Evolutionary conservation across 2,888 invertebrate species (phyloP).

Genomic region (Lumbricus terrestris): DNA sequence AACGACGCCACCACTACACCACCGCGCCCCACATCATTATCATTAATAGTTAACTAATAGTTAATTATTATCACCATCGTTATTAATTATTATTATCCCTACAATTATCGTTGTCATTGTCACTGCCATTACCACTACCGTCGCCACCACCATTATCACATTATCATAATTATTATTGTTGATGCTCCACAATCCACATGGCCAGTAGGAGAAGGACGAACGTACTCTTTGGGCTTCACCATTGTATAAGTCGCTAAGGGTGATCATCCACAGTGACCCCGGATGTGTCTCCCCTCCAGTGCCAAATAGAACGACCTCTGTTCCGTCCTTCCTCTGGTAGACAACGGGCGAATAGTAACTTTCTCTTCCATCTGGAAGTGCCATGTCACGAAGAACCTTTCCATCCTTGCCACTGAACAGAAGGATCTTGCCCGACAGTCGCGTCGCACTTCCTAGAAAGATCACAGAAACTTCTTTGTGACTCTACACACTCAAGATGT

Average conservation of each 20-base stretch:
- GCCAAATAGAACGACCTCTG: constrained; percentile 68
- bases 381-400: constrained; percentile 64
- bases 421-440: constrained; percentile 68
- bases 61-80: too few relatives aligned
- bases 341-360: constrained; percentile 71
- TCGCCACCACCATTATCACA: not conserved
- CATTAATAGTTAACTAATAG: too few relatives aligned
- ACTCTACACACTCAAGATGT: not conserved
- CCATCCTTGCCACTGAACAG: constrained; percentile 73
- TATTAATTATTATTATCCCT: too few relatives aligned
- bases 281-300: constrained; percentile 74
- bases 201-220: not conserved
- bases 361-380: constrained; percentile 69
- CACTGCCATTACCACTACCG: not conserved
- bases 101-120: not conserved
- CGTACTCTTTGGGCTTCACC: constrained; percentile 47
- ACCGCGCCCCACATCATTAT: too few relatives aligned
- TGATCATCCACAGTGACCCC: constrained; percentile 71
- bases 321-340: constrained; percentile 57
- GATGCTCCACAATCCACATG: not conserved
- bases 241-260: constrained; percentile 62
- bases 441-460: constrained; percentile 53
- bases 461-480: not conserved
- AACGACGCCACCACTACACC: too few relatives aligned
- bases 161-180: not conserved